Percentiles rank a stretch among this genome's conserved stretches.
These are phyloP conservation scores for Melitaea cinxia DNA, from an alignment of 1,140 invertebrate genomes.

Conservation along the genomic window DNA sequence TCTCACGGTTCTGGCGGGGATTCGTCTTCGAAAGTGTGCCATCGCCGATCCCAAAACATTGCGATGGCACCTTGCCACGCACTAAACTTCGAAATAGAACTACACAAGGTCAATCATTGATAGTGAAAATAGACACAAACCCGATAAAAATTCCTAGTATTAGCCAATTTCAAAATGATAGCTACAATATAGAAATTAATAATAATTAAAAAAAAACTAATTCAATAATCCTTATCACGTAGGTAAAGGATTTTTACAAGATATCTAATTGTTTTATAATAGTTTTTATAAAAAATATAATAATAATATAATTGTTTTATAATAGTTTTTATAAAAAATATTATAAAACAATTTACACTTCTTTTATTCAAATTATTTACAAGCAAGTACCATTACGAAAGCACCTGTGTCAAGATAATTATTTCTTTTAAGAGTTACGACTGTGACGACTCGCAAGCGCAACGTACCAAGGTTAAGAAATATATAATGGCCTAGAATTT, in stretches of 20 bases:
- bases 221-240: too few relatives aligned
- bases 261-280: too few relatives aligned
- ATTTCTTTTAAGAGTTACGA: conserved; percentile 46
- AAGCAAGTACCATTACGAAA: conserved; percentile 21
- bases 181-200: neutral
- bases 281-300: too few relatives aligned
- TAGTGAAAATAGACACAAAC: conserved; percentile 68
- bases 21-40: conserved; percentile 59
- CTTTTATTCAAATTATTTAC: conserved; percentile 13
- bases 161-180: conserved; percentile 16
- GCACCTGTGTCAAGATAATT: conserved; percentile 66
- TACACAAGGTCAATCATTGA: conserved; percentile 72
- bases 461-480: conserved; percentile 16
- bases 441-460: neutral
- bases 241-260: too few relatives aligned
- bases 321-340: neutral
- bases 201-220: neutral
- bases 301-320: too few relatives aligned
- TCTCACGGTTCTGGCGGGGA: conserved; percentile 20
- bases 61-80: conserved; percentile 70
- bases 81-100: conserved; percentile 58
- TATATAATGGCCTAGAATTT: conserved; percentile 2
- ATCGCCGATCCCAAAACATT: conserved; percentile 61
- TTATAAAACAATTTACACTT: neutral
- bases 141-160: conserved; percentile 44